Conservation (phyloP, 2,888 invertebrate genomes). For the Furcula furcula region DNA sequence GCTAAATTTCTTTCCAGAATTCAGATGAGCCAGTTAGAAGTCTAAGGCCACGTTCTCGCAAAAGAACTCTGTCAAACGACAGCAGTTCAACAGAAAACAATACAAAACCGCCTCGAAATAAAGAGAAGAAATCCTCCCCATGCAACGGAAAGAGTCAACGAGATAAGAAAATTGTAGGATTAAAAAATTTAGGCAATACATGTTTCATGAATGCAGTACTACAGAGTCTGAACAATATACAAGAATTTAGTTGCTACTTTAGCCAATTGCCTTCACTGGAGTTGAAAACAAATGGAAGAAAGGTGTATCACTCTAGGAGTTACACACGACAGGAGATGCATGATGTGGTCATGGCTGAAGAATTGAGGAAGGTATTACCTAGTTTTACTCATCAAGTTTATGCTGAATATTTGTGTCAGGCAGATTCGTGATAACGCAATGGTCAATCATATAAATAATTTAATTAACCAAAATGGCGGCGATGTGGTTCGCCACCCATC, state of each 20-base stretch:
- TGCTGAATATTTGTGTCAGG: too few species aligned
- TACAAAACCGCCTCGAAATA: conserved; percentile 38
- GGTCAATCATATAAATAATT: too few species aligned
- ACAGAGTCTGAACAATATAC: conserved; percentile 92
- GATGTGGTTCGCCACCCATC: too few species aligned
- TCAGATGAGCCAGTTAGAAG: conserved; percentile 79
- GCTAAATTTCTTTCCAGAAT: too few species aligned
- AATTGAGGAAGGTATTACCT: conserved; percentile 88
- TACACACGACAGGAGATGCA: conserved; percentile 84
- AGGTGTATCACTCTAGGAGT: conserved; percentile 83
- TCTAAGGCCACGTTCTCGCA: conserved; percentile 81
- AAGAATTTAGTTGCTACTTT: conserved; percentile 91
- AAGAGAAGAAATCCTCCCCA: conserved; percentile 58
- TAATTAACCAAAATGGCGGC: too few species aligned
- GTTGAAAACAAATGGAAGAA: conserved; percentile 80
- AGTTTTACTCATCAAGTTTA: too few species aligned
- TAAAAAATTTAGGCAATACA: conserved; percentile 91
- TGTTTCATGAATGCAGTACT: conserved; percentile 94
- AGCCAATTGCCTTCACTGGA: conserved; percentile 89
- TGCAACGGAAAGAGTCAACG: conserved; percentile 75
- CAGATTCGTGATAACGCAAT: too few species aligned
- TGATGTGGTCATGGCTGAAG: conserved; percentile 89
- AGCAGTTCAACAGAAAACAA: conserved; percentile 78
- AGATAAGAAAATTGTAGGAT: conserved; percentile 85
- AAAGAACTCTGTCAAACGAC: conserved; percentile 82